These are phyloP conservation scores for Deilephila porcellus DNA, from an alignment of 2,888 invertebrate species.

Conservation along the genomic window DNA sequence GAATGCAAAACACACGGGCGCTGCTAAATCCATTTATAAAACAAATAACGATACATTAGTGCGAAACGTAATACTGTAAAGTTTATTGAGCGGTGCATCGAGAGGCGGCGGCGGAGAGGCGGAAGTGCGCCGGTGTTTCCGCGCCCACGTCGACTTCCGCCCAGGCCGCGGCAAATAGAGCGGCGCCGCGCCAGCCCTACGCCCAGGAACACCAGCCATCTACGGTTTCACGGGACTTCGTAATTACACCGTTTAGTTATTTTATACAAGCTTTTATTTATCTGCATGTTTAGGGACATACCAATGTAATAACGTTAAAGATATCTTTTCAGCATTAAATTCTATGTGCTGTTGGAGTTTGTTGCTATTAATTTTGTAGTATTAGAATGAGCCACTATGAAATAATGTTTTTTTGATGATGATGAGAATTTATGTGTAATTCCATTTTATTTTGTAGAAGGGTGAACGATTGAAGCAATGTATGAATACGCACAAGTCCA, in stretches of 20 bases:
- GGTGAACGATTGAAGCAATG: too few relatives aligned
- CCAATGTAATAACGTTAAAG: too few relatives aligned
- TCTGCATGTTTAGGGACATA: not conserved
- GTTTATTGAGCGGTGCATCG: slow-evolving; percentile 54
- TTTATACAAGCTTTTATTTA: not conserved
- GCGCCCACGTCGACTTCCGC: slow-evolving; percentile 75
- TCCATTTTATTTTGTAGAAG: too few relatives aligned
- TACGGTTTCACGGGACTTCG: not conserved
- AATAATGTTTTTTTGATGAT: too few relatives aligned
- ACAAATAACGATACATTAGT: slow-evolving; percentile 13
- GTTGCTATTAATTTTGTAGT: too few relatives aligned
- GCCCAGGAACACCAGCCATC: not conserved
- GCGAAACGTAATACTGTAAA: slow-evolving; percentile 36
- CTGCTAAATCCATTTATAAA: not conserved
- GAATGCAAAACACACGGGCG: slow-evolving; percentile 4
- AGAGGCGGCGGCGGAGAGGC: slow-evolving; percentile 48
- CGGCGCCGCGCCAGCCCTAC: slow-evolving; percentile 40
- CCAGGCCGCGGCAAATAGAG: slow-evolving; percentile 73
- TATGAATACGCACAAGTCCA: too few relatives aligned
- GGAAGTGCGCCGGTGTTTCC: slow-evolving; percentile 69
- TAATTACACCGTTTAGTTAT: not conserved
- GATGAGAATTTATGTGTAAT: too few relatives aligned
- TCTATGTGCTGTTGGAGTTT: too few relatives aligned
- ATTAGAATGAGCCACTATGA: too few relatives aligned
- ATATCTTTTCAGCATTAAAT: too few relatives aligned